Percentiles rank a stretch among this genome's conserved stretches.
Conservation (phyloP, 37 sponge, comb jelly and placozoan genomes). For the Halichondria panicea region DNA sequence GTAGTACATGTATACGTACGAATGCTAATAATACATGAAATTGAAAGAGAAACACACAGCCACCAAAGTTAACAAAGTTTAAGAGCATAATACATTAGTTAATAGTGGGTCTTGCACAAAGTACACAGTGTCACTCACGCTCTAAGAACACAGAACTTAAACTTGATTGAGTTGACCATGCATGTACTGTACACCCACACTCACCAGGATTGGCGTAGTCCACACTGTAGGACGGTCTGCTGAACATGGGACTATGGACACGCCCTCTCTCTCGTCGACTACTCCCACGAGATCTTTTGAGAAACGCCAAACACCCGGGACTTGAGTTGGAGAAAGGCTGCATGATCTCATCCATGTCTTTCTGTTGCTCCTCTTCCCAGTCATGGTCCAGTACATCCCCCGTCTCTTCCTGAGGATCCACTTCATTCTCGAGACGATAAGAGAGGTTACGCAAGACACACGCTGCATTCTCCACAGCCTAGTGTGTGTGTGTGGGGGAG, state of each 20-base stretch:
- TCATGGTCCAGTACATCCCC: constrained; percentile 58
- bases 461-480: constrained; percentile 91
- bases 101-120: neutral
- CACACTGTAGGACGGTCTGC: constrained; percentile 2
- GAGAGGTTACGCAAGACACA: constrained; percentile 95
- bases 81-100: neutral
- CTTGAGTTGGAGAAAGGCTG: constrained; percentile 18
- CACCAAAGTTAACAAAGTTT: neutral
- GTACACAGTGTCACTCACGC: neutral
- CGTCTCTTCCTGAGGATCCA: constrained; percentile 67
- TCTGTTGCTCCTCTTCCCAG: constrained; percentile 56
- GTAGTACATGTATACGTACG: neutral
- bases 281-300: neutral
- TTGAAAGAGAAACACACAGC: neutral
- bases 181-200: neutral
- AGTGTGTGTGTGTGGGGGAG: too few relatives aligned
- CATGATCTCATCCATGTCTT: constrained; percentile 49
- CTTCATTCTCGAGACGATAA: constrained; percentile 86
- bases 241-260: neutral
- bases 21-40: neutral
- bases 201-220: constrained; percentile 45
- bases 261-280: neutral
- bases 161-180: too few relatives aligned
- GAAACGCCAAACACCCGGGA: constrained; percentile 40
- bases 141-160: neutral